Conservation (phyloP, 2,888 invertebrate genomes). For the Bhutanitis thaidina region DNA sequence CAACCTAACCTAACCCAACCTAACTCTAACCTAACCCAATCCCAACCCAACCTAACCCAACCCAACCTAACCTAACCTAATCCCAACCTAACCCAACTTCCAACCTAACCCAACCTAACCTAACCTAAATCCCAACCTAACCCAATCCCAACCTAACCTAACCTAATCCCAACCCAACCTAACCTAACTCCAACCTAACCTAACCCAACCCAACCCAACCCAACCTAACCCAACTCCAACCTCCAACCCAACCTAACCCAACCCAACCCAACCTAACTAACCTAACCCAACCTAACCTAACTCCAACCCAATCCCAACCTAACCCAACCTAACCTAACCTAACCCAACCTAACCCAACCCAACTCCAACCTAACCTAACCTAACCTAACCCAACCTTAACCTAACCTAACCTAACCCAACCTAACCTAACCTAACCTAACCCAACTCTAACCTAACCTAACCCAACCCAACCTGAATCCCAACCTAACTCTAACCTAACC, state of each 20-base stretch:
- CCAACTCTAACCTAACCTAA: no score
- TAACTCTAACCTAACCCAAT: no score
- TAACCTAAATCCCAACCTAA: no score
- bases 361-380: background rate
- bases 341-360: background rate
- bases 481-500: no score
- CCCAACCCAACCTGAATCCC: no score
- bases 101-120: no score
- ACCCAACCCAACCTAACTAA: conserved; percentile 27
- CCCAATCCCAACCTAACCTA: no score
- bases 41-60: conserved; percentile 26
- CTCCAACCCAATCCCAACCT: no score
- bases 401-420: conserved; percentile 1
- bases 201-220: conserved; percentile 30
- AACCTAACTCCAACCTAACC: no score
- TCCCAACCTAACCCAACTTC: no score
- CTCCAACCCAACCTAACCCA: conserved; percentile 28
- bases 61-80: conserved; percentile 23
- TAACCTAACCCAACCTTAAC: background rate
- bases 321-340: background rate
- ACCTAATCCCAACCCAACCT: conserved; percentile 27
- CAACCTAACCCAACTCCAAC: conserved; percentile 28
- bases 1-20: background rate
- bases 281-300: conserved; percentile 3
- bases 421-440: background rate